Evolutionary conservation across 2,888 invertebrate genomes (phyloP), one percentile per base, ranked within the genome.

Genomic region (Scotopteryx bipunctaria): DNA sequence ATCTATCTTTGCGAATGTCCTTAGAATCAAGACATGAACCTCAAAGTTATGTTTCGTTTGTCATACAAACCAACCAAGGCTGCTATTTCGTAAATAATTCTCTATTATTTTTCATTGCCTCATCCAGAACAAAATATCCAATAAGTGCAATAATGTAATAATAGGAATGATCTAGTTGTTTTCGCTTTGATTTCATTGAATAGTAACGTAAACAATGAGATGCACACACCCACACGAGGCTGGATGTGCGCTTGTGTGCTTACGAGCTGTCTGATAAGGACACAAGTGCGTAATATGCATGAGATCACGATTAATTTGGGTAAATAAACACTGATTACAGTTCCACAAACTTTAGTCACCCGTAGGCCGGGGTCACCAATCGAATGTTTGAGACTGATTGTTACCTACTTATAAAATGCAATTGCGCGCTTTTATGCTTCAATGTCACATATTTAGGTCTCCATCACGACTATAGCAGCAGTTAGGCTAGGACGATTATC

Each of bases 281-380:
- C 32, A 42, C 50, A 52, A 55, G 50, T 60, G 63, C 60, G 60
- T 60, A 63, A 66, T 75, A 73, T 66, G 68, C 71, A 82, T 83
- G 82, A 84, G 81, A 84, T 84, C 84, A 82, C 73, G 81, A 82
- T 83, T 83, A 81, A 78, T 82, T 81, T 79, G 76, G 38, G 76
- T 75, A 74, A 80, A 81, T 76, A 80, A 81, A 77, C 68, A 73
- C 67, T 76, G 81, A 82, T 82, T 78, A 79, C 70, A 48, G 40
- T 35, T 3, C 41, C 3, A 27, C 50, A 33, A 4, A 27, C 4
- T 32, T 44, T 15, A 13, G 5, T 5, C 11, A n/a, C 5, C 17
- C 2, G 33, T 15, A 33, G 4, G 2, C 5, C 15, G 2, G 16
- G 0, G 1, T 25, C 5, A 21, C n/a, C 23, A 27, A 25, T 25